Conservation (phyloP, 2,797 vertebrate genomes). For the Perodicticus potto region DNA sequence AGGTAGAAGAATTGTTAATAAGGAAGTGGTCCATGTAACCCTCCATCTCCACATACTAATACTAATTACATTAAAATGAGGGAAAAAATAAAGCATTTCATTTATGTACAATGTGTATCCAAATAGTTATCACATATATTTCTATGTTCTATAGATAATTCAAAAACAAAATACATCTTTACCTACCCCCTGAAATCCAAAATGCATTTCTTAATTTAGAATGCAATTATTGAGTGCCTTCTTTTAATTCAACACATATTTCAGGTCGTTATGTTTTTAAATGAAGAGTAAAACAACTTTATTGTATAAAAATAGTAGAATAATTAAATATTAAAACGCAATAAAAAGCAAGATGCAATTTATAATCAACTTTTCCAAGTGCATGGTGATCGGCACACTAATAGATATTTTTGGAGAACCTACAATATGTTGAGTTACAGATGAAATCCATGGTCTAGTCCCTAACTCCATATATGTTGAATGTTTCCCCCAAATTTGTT, state of each 20-base stretch:
- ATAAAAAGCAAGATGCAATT: slow-evolving; percentile 13
- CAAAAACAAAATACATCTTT: slow-evolving; percentile 16
- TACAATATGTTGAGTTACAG: background rate
- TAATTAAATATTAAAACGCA: slow-evolving; percentile 16
- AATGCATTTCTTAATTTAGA: slow-evolving; percentile 22
- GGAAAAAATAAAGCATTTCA: background rate
- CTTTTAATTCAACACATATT: background rate
- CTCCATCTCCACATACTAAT: slow-evolving; percentile 11
- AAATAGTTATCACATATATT: background rate
- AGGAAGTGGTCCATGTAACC: background rate
- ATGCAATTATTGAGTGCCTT: background rate
- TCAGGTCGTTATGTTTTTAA: background rate
- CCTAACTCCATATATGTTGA: background rate
- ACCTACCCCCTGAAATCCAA: background rate
- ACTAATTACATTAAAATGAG: slow-evolving; percentile 51
- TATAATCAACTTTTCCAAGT: background rate
- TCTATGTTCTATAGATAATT: background rate
- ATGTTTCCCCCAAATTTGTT: too few relatives aligned
- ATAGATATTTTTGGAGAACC: background rate
- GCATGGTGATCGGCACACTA: background rate
- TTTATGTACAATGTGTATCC: background rate
- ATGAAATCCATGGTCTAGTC: background rate
- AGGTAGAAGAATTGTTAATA: slow-evolving; percentile 2
- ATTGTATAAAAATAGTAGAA: background rate
- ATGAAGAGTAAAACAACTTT: slow-evolving; percentile 20